Evolutionary conservation across 2,888 invertebrate genomes (phyloP), one percentile per base, ranked within the genome.

Genomic region (Latheticus oryzae): DNA sequence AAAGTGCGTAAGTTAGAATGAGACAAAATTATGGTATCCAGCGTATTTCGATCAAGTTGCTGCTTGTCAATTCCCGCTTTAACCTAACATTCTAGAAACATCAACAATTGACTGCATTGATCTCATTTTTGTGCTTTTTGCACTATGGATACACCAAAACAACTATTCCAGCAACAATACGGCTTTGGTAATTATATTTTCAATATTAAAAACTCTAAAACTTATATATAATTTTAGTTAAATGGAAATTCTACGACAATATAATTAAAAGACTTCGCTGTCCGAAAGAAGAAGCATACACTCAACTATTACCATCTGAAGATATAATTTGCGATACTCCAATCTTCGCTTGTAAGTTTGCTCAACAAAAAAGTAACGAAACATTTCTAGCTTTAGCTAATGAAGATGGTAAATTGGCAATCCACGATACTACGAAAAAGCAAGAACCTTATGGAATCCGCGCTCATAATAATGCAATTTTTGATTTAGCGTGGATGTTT

Each of bases 401-500:
- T 75, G 94, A 95, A 80, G 91, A 92, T 80, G 95, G 94, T 12
- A 85, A 83, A 68, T 81, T 91, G 24, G 85, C 85, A 40, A 81
- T 85, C 50, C 85, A 87, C 79, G 85, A 79, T 47, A 72, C 65
- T 42, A 42, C 62, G 32, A 64, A 40, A 16, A 57, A 64, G 38
- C 42, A 61, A 52, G 58, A 62, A 19, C 58, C 73, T 58, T 61
- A 67, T 77, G 78, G 83, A 75, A 64, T 91, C 90, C 69, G 80
- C 67, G 83, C 82, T 56, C 95, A 95, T 77, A 85, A 84, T 69
- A 95, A 95, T 82, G 95, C 95, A 0, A 89, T 95, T 19, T 95
- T 95, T 74, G 95, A 95, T 76, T 75, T 95, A 45, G 89, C 90
- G 0, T 96, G 95, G 95, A 87, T 89, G 80, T 88, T 89, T 0